Percentiles rank a stretch among this genome's conserved stretches.
These are phyloP conservation scores for Drosophila buzzatii DNA, from an alignment of 2,888 invertebrate genomes.

Conservation along the genomic window DNA sequence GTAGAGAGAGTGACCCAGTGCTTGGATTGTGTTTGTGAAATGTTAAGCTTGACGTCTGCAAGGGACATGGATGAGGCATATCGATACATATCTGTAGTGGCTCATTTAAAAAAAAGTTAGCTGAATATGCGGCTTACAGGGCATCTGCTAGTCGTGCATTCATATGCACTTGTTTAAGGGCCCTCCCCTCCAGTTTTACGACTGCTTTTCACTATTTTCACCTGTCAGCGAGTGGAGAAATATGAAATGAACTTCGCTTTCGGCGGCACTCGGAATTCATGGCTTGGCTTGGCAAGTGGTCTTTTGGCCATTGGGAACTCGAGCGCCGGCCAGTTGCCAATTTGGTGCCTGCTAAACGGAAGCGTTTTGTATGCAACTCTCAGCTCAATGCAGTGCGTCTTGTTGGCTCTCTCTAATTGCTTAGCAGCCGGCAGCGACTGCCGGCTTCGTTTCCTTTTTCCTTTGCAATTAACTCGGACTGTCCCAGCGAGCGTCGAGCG, in stretches of 20 bases:
- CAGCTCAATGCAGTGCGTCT: neutral
- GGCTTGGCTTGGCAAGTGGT: constrained; percentile 22
- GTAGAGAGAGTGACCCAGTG: constrained; percentile 38
- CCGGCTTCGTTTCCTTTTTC: constrained; percentile 62
- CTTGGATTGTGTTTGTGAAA: neutral
- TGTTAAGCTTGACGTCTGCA: neutral
- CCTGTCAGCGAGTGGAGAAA: constrained; percentile 29
- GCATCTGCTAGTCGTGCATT: constrained; percentile 2
- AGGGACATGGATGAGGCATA: neutral
- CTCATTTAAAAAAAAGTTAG: neutral
- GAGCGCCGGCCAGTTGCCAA: constrained; percentile 16
- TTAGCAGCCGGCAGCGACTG: constrained; percentile 46
- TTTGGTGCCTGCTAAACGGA: constrained; percentile 27
- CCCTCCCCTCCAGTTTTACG: constrained; percentile 33
- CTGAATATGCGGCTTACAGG: neutral
- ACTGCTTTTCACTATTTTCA: constrained; percentile 74
- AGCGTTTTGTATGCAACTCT: constrained; percentile 21
- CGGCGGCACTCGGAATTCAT: constrained; percentile 37
- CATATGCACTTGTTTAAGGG: constrained; percentile 22
- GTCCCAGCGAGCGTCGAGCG: constrained; percentile 17
- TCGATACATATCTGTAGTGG: neutral
- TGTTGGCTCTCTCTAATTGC: constrained; percentile 45
- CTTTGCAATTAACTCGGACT: constrained; percentile 54
- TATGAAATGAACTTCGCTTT: constrained; percentile 21
- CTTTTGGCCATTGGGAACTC: constrained; percentile 15